A percentile compares a stretch with the other conserved stretches of the same genome.
phyloP scores from a whole-genome alignment of 2,888 invertebrate genomes.

The Luperina testacea region DNA sequence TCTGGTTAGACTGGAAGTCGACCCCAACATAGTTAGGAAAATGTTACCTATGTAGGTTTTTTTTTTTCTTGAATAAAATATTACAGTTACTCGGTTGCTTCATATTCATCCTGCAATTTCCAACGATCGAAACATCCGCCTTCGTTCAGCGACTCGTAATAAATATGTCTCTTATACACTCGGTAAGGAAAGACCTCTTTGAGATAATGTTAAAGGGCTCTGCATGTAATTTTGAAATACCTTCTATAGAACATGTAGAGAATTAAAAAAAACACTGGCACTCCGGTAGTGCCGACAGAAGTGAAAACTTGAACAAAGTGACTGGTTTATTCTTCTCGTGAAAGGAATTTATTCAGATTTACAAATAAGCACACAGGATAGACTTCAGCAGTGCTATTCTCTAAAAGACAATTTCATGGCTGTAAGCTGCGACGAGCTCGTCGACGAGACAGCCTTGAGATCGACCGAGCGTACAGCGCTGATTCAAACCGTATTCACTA shows the following conservation, averaged over 20 bases:
- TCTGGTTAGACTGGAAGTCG: neutral
- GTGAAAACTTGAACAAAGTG: no score
- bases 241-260: neutral
- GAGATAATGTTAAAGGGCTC: neutral
- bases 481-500: no score
- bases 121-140: conserved; percentile 15
- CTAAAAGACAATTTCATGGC: no score
- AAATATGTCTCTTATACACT: conserved; percentile 9
- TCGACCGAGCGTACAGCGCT: no score
- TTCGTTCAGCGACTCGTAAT: conserved; percentile 16
- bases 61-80: neutral
- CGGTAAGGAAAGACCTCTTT: conserved; percentile 3
- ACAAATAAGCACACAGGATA: no score
- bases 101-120: conserved; percentile 16
- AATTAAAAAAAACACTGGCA: no score
- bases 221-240: neutral
- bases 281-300: no score
- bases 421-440: no score
- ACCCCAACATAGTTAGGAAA: neutral
- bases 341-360: no score
- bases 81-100: neutral
- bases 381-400: no score
- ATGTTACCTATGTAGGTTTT: neutral
- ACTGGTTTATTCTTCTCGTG: no score
- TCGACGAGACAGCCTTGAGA: no score